Evolutionary conservation across 2,797 vertebrate genomes (phyloP).

Genomic region (Vireo griseus): DNA sequence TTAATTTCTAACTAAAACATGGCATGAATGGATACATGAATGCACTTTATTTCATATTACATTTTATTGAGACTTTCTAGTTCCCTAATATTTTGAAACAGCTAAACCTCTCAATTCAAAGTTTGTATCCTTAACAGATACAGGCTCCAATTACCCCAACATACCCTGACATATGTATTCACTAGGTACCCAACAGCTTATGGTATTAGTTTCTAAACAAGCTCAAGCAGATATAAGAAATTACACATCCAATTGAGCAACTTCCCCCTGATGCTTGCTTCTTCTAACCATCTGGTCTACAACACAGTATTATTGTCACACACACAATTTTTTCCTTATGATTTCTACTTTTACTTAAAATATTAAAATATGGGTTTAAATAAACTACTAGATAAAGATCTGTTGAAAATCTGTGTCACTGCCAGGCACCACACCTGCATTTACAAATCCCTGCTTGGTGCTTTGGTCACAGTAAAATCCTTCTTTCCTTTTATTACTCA

Average conservation of each 20-base stretch:
- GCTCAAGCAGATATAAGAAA: neutral
- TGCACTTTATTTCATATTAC: neutral
- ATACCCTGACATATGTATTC: neutral
- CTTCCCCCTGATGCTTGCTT: neutral
- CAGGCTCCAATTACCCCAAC: neutral
- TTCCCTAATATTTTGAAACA: neutral
- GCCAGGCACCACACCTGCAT: neutral
- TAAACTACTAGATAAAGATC: neutral
- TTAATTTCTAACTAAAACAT: neutral
- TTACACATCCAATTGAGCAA: neutral
- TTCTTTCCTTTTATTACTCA: neutral
- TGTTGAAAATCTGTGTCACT: neutral
- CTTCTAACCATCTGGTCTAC: neutral
- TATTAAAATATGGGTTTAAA: neutral
- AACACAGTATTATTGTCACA: neutral
- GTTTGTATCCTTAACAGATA: neutral
- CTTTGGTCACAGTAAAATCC: neutral
- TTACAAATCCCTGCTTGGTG: neutral
- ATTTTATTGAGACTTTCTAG: neutral
- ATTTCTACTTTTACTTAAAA: neutral
- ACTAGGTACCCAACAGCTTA: neutral
- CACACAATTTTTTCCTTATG: neutral
- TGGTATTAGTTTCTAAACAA: neutral
- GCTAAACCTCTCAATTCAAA: neutral
- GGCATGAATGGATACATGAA: neutral